Evolutionary conservation across 2,888 invertebrate genomes (phyloP).

Genomic region (Pseudococcus viburni): DNA sequence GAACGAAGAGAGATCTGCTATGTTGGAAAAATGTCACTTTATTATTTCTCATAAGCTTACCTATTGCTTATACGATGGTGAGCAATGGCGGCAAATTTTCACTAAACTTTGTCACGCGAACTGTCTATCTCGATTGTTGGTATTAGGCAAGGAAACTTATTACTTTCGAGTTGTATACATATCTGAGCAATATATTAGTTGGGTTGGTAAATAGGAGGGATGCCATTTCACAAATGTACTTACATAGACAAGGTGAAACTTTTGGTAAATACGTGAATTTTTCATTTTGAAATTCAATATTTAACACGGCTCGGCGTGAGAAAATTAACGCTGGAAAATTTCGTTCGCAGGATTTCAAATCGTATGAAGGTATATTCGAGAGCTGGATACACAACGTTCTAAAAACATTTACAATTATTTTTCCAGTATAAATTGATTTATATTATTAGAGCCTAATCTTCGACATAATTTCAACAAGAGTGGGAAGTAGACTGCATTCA

Average conservation of each 20-base stretch:
- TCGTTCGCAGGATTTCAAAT: not conserved
- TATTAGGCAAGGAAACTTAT: slow-evolving; percentile 27
- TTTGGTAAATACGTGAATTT: not conserved
- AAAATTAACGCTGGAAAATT: not conserved
- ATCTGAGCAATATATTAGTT: slow-evolving; percentile 22
- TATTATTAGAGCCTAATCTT: not conserved
- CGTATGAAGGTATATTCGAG: too few relatives aligned
- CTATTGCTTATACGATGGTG: slow-evolving; percentile 6
- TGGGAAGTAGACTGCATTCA: not conserved
- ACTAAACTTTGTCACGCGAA: slow-evolving; percentile 35
- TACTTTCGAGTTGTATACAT: slow-evolving; percentile 31
- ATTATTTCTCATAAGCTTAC: slow-evolving; percentile 13
- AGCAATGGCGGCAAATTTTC: slow-evolving; percentile 1
- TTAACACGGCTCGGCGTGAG: not conserved
- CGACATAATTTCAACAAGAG: not conserved
- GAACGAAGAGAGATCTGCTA: not conserved
- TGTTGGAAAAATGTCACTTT: slow-evolving; percentile 20
- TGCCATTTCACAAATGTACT: slow-evolving; percentile 22
- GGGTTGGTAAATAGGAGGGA: not conserved
- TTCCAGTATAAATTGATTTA: not conserved
- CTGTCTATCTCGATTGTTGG: slow-evolving; percentile 35
- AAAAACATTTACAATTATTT: not conserved
- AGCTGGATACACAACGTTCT: too few relatives aligned
- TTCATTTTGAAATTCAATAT: slow-evolving; percentile 1
- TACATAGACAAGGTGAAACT: not conserved